Evolutionary conservation across 2,888 invertebrate species (phyloP).

Genomic region (Drosophila cracens): DNA sequence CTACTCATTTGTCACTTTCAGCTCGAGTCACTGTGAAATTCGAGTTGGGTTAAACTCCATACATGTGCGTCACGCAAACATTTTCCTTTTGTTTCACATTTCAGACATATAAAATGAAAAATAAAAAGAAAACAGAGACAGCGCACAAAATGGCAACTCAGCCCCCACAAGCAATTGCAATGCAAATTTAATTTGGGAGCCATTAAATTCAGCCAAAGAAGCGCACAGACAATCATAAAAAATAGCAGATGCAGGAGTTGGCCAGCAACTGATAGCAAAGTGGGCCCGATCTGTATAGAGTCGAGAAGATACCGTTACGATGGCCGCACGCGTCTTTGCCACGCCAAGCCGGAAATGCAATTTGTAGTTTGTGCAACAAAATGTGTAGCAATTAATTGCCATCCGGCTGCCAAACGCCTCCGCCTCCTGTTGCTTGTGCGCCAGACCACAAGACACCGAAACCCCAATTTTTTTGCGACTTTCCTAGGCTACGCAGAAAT

Average conservation of each 20-base stretch:
- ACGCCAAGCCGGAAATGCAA: slow-evolving; percentile 79
- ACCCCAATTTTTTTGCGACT: slow-evolving; percentile 58
- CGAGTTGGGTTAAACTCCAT: slow-evolving; percentile 12
- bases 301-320: slow-evolving; percentile 25
- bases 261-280: neutral
- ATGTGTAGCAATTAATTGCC: slow-evolving; percentile 78
- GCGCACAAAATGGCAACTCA: slow-evolving; percentile 36
- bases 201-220: slow-evolving; percentile 55
- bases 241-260: neutral
- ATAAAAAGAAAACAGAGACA: slow-evolving; percentile 5
- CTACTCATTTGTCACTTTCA: slow-evolving; percentile 5
- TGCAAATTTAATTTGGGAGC: slow-evolving; percentile 73
- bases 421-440: slow-evolving; percentile 46
- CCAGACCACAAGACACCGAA: slow-evolving; percentile 77
- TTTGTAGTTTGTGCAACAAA: slow-evolving; percentile 69
- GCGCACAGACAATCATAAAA: slow-evolving; percentile 51
- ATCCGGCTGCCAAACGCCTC: slow-evolving; percentile 22
- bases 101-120: slow-evolving; percentile 9
- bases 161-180: slow-evolving; percentile 58
- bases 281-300: slow-evolving; percentile 9
- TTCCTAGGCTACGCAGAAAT: slow-evolving; percentile 57
- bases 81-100: slow-evolving; percentile 39
- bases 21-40: slow-evolving; percentile 26
- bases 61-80: slow-evolving; percentile 26
- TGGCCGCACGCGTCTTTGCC: slow-evolving; percentile 61